Conservation (phyloP, 2,797 vertebrate genomes). For the Acipenser transmontanus region DNA sequence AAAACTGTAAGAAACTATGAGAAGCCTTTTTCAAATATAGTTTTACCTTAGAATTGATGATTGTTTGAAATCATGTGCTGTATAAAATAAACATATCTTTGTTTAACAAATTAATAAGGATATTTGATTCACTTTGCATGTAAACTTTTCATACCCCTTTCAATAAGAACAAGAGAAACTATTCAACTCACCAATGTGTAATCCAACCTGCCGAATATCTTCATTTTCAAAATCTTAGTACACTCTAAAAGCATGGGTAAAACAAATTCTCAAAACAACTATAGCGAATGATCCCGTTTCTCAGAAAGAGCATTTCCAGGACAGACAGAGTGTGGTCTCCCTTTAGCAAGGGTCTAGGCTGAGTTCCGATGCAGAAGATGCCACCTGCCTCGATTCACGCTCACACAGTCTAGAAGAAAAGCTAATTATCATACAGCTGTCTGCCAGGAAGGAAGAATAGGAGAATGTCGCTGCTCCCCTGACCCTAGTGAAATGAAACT, state of each 20-base stretch:
- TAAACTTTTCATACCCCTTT: too few relatives aligned
- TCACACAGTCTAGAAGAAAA: slow-evolving; percentile 37
- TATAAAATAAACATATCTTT: too few relatives aligned
- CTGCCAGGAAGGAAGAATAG: slow-evolving; percentile 24
- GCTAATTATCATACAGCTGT: slow-evolving; percentile 78
- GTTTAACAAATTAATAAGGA: too few relatives aligned
- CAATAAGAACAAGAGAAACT: not conserved
- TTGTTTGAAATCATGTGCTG: too few relatives aligned
- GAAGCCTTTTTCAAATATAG: too few relatives aligned
- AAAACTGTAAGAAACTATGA: too few relatives aligned
- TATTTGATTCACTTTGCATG: too few relatives aligned
- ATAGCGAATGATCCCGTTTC: not conserved
- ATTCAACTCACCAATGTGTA: slow-evolving; percentile 65
- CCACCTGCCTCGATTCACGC: slow-evolving; percentile 44
- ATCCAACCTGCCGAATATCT: slow-evolving; percentile 67
- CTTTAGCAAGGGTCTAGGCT: not conserved
- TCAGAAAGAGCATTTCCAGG: slow-evolving; percentile 6
- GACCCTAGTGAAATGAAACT: slow-evolving; percentile 25
- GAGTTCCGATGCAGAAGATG: slow-evolving; percentile 24
- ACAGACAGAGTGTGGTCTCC: not conserved
- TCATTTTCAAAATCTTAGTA: slow-evolving; percentile 57
- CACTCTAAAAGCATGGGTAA: slow-evolving; percentile 43
- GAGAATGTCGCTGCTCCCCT: slow-evolving; percentile 19
- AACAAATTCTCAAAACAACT: not conserved
- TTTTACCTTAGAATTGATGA: too few relatives aligned